Evolutionary conservation across 2,888 invertebrate genomes (phyloP), one percentile per base, ranked within the genome.

Genomic region (Dynastes hyllus): DNA sequence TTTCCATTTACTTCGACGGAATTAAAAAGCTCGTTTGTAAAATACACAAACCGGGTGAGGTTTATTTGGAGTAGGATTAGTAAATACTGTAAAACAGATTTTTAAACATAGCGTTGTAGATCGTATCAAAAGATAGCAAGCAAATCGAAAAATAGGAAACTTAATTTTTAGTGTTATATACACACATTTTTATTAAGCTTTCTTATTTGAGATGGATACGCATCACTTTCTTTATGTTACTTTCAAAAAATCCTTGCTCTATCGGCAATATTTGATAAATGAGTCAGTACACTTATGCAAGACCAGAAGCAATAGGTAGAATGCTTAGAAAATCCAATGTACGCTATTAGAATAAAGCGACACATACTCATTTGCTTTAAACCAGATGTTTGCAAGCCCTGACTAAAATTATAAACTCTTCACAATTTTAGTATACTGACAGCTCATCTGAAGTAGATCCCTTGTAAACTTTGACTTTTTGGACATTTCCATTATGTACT

Each of bases 1-100:
- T 58, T 58, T 58, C 55, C 27, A 58, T 58, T 58, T 58, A 58
- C 22, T 58, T 58, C 55, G 55, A n/a, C 55, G 55, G n/a, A 58
- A 58, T 58, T 22, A 58, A 22, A 22, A 58, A 22, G 55, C 55
- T 8, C 22, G 22, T 58, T 16, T 22, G 22, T 22, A 22, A 9
- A 58, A 58, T 58, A 58, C 5, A 58, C 55, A 22, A 63, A 63
- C 16, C 22, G 55, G 53, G 45, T 11, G 45, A 8, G 45, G 45
- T 45, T 45, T 45, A 45, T 45, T 45, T 45, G 45, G 45, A 45
- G 45, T 11, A 45, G 11, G 45, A 45, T 45, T 45, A 45, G 45
- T 45, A 45, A 45, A 45, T 45, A 45, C 45, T 45, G 45, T 45
- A 45, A 45, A 45, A 45, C 11, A 45, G 45, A 45, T 45, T 45